phyloP scores from a whole-genome alignment of 1,140 invertebrate species.

The Zophobas morio region DNA sequence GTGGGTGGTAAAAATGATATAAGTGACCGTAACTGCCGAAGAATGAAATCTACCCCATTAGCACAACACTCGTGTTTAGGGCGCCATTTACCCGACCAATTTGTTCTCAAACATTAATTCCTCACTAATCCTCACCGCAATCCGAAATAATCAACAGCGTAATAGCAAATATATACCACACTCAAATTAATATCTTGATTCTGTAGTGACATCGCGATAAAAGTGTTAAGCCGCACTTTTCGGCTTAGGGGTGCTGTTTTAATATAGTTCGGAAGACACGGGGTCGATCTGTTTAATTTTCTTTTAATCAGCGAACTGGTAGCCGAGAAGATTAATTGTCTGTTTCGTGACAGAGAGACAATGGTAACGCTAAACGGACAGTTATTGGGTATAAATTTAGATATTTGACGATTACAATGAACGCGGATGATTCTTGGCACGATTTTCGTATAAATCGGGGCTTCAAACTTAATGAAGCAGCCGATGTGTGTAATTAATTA shows the following conservation, averaged over 20 bases:
- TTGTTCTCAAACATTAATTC: slow-evolving; percentile 14
- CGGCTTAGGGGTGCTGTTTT: slow-evolving; percentile 19
- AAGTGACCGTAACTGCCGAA: neutral
- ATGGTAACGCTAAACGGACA: slow-evolving; percentile 38
- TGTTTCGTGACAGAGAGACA: slow-evolving; percentile 35
- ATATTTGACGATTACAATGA: slow-evolving; percentile 24
- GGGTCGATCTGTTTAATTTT: slow-evolving; percentile 33
- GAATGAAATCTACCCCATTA: no score
- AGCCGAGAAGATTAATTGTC: slow-evolving; percentile 31
- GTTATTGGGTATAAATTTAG: slow-evolving; percentile 39
- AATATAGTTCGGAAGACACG: slow-evolving; percentile 23
- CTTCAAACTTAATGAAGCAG: slow-evolving; percentile 31
- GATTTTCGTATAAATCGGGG: slow-evolving; percentile 13
- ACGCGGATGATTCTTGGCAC: neutral
- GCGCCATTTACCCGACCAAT: neutral
- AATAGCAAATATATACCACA: neutral
- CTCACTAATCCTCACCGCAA: slow-evolving; percentile 4
- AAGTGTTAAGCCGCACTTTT: slow-evolving; percentile 15
- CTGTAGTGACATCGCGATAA: slow-evolving; percentile 1
- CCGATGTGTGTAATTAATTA: slow-evolving; percentile 37
- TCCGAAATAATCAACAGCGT: slow-evolving; percentile 1
- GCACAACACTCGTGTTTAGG: neutral
- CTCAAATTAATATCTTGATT: slow-evolving; percentile 17
- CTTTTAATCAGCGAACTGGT: slow-evolving; percentile 24
- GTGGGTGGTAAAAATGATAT: slow-evolving; percentile 2